These are phyloP conservation scores for Stenotaenia linearis DNA, from an alignment of 2,888 invertebrate species.

Conservation along the genomic window DNA sequence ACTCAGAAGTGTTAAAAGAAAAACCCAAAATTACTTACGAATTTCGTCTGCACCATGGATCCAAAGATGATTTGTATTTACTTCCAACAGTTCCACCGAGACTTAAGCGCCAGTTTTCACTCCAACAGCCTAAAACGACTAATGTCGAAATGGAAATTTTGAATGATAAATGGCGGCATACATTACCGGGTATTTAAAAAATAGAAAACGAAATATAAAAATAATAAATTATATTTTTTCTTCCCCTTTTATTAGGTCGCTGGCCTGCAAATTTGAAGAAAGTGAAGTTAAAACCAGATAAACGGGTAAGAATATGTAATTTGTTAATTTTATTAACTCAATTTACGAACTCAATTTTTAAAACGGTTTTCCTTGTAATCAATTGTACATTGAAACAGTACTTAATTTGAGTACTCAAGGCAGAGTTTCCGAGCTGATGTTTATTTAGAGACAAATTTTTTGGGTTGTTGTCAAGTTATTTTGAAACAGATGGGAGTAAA, in stretches of 20 bases:
- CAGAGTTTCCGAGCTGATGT: background rate
- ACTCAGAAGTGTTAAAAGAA: constrained; percentile 15
- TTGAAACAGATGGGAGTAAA: background rate
- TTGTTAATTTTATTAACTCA: background rate
- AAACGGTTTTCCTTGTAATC: too few species aligned
- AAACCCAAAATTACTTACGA: background rate
- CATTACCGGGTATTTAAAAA: constrained; percentile 4
- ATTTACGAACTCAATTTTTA: too few species aligned
- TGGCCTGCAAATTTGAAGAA: background rate
- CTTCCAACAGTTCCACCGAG: background rate
- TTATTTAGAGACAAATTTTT: background rate
- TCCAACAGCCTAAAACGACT: background rate
- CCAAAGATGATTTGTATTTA: constrained; percentile 24
- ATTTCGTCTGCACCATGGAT: background rate
- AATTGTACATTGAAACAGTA: too few species aligned
- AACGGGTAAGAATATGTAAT: background rate
- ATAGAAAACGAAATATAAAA: background rate
- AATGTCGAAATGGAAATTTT: background rate
- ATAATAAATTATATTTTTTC: background rate
- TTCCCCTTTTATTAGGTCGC: background rate
- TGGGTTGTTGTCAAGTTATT: background rate
- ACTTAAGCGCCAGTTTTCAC: background rate
- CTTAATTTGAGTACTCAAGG: too few species aligned
- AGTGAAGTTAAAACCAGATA: background rate
- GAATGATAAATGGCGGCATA: constrained; percentile 13